Evolutionary conservation across 2,113 vertebrate genomes (phyloP).

Genomic region (Lota lota): DNA sequence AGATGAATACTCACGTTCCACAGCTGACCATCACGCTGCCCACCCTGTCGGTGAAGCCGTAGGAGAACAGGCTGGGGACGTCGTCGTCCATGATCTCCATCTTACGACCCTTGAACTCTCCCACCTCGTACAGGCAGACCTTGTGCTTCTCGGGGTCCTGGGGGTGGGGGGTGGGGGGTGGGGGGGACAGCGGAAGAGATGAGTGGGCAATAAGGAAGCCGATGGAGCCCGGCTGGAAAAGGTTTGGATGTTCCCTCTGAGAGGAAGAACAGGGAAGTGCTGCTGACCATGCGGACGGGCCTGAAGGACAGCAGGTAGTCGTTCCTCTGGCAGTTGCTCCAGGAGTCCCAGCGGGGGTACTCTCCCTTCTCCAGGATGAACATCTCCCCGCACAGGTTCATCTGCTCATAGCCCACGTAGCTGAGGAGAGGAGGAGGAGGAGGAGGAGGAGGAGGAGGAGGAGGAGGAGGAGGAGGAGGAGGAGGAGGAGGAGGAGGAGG

Average conservation of each 20-base stretch:
- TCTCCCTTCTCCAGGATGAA: constrained; percentile 83
- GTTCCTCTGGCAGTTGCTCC: constrained; percentile 80
- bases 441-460: not conserved
- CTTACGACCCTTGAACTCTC: constrained; percentile 80
- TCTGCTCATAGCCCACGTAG: constrained; percentile 80
- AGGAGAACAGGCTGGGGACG: constrained; percentile 74
- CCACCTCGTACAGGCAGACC: constrained; percentile 81
- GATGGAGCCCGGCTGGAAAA: too few species aligned
- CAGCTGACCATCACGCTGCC: constrained; percentile 75
- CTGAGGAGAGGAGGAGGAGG: constrained; percentile 43
- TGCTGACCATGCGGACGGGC: constrained; percentile 75
- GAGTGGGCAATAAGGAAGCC: too few species aligned
- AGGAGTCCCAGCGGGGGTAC: constrained; percentile 81
- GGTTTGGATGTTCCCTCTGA: too few species aligned
- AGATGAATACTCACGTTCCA: constrained; percentile 67
- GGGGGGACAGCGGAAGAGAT: not conserved
- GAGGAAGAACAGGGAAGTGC: not conserved
- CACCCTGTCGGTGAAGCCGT: constrained; percentile 76
- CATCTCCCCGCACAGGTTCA: constrained; percentile 82
- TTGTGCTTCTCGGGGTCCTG: constrained; percentile 82
- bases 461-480: constrained; percentile 3
- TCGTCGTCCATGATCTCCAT: constrained; percentile 85
- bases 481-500: not conserved
- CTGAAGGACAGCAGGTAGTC: constrained; percentile 82
- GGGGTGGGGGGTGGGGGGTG: not conserved